A percentile compares a stretch with the other conserved stretches of the same genome.
These are phyloP conservation scores for Synergus gifuensis DNA, from an alignment of 2,888 invertebrate genomes.

Conservation along the genomic window DNA sequence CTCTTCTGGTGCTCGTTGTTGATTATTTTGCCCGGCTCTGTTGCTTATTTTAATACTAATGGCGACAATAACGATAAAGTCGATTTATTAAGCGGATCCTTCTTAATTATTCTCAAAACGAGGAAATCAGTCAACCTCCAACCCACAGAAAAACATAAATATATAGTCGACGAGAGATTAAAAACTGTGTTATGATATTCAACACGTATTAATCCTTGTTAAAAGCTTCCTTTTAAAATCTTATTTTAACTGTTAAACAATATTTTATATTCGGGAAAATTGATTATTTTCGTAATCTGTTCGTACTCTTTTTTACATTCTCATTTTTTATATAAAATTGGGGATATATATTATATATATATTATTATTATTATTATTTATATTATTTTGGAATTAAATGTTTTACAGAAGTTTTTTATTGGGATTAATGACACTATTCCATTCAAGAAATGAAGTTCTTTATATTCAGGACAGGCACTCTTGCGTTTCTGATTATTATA, in stretches of 20 bases:
- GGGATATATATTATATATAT: no score
- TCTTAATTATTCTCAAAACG: slow-evolving; percentile 30
- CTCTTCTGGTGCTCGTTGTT: slow-evolving; percentile 31
- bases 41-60: slow-evolving; percentile 31
- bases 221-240: slow-evolving; percentile 30
- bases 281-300: not conserved
- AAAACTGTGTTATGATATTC: slow-evolving; percentile 26
- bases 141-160: not conserved
- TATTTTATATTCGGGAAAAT: slow-evolving; percentile 7
- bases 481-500: slow-evolving; percentile 37
- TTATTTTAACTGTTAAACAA: not conserved
- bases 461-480: slow-evolving; percentile 24
- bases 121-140: not conserved
- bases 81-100: slow-evolving; percentile 29
- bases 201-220: slow-evolving; percentile 38
- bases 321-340: no score
- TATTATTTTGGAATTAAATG: no score
- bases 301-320: no score
- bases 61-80: slow-evolving; percentile 23
- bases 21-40: slow-evolving; percentile 23
- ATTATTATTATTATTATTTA: no score
- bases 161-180: slow-evolving; percentile 14
- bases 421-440: slow-evolving; percentile 14
- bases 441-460: slow-evolving; percentile 25
- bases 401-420: not conserved